Conservation (phyloP, 1,140 invertebrate species). For the Gryon sp. region DNA sequence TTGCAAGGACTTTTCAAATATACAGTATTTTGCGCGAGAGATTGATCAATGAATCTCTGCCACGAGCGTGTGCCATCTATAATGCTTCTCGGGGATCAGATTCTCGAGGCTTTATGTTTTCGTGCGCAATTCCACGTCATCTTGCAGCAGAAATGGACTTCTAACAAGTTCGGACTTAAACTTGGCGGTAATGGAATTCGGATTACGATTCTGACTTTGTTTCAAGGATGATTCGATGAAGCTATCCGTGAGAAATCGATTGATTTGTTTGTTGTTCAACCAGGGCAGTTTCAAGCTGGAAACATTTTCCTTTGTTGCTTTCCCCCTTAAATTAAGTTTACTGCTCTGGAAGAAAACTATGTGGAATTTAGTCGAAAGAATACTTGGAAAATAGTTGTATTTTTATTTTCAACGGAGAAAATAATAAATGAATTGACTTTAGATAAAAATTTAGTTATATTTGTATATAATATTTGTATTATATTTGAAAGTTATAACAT, state of each 20-base stretch:
- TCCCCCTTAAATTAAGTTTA: too few species aligned
- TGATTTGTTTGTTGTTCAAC: neutral
- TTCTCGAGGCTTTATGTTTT: neutral
- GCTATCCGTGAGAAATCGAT: neutral
- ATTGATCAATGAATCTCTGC: constrained; percentile 21
- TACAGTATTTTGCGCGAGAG: constrained; percentile 3
- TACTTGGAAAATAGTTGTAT: too few species aligned
- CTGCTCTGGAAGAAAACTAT: too few species aligned
- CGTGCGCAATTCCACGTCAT: neutral
- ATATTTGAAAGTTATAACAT: too few species aligned
- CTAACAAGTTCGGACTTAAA: constrained; percentile 25
- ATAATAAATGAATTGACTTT: too few species aligned
- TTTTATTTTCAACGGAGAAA: too few species aligned
- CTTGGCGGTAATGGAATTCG: constrained; percentile 24
- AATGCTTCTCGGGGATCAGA: neutral
- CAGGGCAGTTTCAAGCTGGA: too few species aligned
- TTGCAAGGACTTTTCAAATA: constrained; percentile 14
- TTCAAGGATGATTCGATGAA: constrained; percentile 5
- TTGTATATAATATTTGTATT: too few species aligned
- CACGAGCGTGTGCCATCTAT: constrained; percentile 19
- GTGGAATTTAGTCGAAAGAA: too few species aligned
- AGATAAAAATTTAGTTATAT: too few species aligned
- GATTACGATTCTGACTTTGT: constrained; percentile 9
- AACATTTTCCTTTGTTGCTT: too few species aligned
- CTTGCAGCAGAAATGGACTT: neutral